Evolutionary conservation across 2,113 vertebrate genomes (phyloP).

Genomic region (Platichthys flesus): DNA sequence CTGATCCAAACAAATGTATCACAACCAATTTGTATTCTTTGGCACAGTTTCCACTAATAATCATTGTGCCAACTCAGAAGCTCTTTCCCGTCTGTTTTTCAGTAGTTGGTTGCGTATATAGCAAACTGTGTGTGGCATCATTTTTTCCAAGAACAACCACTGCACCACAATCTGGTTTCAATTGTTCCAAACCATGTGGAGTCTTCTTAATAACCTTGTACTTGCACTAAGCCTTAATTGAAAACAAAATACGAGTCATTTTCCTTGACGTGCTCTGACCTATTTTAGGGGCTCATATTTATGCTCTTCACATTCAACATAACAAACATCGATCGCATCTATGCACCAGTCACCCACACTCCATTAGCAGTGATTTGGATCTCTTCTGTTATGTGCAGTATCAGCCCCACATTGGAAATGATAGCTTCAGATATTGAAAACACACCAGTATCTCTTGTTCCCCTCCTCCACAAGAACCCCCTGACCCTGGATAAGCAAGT

Average conservation of each 20-base stretch:
- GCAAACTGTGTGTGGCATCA: background rate
- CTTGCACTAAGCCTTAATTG: background rate
- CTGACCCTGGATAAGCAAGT: slow-evolving; percentile 21
- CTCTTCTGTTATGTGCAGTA: background rate
- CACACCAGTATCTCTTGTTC: background rate
- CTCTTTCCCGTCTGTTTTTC: background rate
- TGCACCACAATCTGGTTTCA: background rate
- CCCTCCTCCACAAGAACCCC: slow-evolving; percentile 29
- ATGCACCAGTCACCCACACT: background rate
- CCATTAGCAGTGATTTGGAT: slow-evolving; percentile 12
- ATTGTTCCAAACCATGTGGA: background rate
- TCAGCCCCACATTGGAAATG: slow-evolving; percentile 11
- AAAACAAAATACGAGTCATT: background rate
- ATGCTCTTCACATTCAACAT: background rate
- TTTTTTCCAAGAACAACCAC: background rate
- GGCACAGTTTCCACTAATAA: background rate
- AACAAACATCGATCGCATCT: background rate
- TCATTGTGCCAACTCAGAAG: background rate
- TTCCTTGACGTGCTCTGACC: background rate
- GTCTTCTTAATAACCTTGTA: background rate
- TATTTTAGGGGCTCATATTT: background rate
- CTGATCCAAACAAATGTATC: background rate
- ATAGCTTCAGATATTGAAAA: slow-evolving; percentile 20
- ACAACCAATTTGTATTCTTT: background rate
- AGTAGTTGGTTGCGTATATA: background rate